Conservation (phyloP, 2,888 invertebrate genomes). For the Lithophane socia region DNA sequence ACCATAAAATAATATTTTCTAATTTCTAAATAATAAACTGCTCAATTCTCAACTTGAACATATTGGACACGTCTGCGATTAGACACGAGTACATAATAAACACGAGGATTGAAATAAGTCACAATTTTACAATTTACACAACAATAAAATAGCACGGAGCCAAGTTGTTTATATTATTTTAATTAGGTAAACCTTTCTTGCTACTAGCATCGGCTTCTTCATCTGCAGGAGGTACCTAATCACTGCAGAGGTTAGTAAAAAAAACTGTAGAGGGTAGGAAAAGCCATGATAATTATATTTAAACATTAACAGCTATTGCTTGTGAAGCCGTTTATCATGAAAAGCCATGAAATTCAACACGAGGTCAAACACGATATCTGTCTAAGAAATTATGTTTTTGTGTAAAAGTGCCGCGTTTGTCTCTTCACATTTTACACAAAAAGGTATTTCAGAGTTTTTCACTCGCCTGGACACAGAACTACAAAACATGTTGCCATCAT, state of each 20-base stretch:
- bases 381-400: background rate
- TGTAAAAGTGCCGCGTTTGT: background rate
- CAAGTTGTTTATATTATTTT: background rate
- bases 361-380: background rate
- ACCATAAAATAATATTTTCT: background rate
- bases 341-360: background rate
- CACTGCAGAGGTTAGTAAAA: background rate
- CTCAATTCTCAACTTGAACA: slow-evolving; percentile 16
- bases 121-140: background rate
- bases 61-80: slow-evolving; percentile 35
- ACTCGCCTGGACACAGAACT: background rate
- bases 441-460: background rate
- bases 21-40: background rate
- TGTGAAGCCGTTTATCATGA: background rate
- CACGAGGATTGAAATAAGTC: background rate
- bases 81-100: slow-evolving; percentile 22
- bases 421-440: background rate
- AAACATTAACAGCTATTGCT: background rate
- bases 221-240: background rate
- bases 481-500: background rate
- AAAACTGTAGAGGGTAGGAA: background rate
- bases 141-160: background rate
- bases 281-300: background rate
- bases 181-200: background rate
- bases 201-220: background rate